Evolutionary conservation across 1,140 invertebrate species (phyloP).

Genomic region (Brachionus rotundiformis): DNA sequence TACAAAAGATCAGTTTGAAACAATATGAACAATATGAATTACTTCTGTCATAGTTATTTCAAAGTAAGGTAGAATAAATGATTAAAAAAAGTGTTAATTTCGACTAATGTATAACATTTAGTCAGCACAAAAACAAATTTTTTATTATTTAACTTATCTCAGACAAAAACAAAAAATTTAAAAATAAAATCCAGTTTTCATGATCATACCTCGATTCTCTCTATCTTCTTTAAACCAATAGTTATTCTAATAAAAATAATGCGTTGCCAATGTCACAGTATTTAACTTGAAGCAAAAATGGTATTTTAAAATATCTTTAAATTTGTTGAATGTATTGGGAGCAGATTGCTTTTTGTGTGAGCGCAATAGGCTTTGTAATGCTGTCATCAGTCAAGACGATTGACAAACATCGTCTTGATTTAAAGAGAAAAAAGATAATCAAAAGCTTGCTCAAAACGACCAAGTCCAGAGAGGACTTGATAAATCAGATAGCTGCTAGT

Average conservation of each 20-base stretch:
- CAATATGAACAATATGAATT: too few relatives aligned
- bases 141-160: too few relatives aligned
- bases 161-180: background rate
- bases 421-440: background rate
- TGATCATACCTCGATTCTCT: background rate
- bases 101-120: background rate
- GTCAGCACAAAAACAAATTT: too few relatives aligned
- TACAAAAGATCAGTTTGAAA: too few relatives aligned
- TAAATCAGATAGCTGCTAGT: background rate
- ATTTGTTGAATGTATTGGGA: slow-evolving; percentile 29
- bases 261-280: background rate
- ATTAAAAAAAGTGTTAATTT: too few relatives aligned
- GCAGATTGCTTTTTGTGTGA: slow-evolving; percentile 14
- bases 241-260: too few relatives aligned
- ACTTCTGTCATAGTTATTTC: too few relatives aligned
- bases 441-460: background rate
- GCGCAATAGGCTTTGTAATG: background rate
- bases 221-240: background rate
- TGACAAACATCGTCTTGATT: background rate
- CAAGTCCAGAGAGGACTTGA: background rate
- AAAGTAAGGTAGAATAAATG: too few relatives aligned
- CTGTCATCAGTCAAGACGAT: slow-evolving; percentile 9
- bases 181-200: slow-evolving; percentile 5
- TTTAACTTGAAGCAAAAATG: background rate
- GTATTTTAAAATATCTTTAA: background rate